Conservation (phyloP, 2,888 invertebrate genomes). For the Melangyna quadrimaculata region DNA sequence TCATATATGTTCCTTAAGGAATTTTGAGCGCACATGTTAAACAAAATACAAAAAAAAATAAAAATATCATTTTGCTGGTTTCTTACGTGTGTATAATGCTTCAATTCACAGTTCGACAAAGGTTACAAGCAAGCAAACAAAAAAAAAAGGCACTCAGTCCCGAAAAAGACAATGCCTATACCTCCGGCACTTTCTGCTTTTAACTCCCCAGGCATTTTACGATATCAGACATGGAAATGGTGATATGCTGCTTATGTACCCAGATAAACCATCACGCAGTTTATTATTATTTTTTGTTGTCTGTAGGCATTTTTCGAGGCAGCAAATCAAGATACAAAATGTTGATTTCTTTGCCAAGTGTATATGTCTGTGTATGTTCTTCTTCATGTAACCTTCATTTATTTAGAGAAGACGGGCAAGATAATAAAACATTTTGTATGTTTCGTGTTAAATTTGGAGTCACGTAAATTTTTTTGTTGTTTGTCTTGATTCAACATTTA, state of each 20-base stretch:
- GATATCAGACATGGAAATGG: slow-evolving; percentile 12
- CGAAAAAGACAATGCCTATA: neutral
- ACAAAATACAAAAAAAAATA: neutral
- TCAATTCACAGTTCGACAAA: slow-evolving; percentile 20
- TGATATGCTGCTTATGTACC: neutral
- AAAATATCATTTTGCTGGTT: slow-evolving; percentile 1
- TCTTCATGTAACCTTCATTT: neutral
- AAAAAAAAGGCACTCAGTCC: neutral
- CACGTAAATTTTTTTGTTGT: neutral
- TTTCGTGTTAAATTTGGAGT: slow-evolving; percentile 3
- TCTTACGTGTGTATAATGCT: slow-evolving; percentile 21
- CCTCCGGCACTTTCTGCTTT: slow-evolving; percentile 1
- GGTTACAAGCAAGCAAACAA: neutral
- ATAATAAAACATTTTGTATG: slow-evolving; percentile 11
- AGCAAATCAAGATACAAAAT: slow-evolving; percentile 15
- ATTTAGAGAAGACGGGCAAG: neutral
- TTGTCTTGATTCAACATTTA: neutral
- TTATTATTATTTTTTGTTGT: neutral
- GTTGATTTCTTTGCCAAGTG: neutral
- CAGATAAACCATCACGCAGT: neutral
- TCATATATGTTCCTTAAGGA: neutral
- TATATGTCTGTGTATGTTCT: neutral
- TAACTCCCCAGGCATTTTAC: slow-evolving; percentile 8
- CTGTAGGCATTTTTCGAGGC: neutral
- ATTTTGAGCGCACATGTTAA: neutral